Evolutionary conservation across 2,113 vertebrate species (phyloP).

Genomic region (Microcebus murinus): DNA sequence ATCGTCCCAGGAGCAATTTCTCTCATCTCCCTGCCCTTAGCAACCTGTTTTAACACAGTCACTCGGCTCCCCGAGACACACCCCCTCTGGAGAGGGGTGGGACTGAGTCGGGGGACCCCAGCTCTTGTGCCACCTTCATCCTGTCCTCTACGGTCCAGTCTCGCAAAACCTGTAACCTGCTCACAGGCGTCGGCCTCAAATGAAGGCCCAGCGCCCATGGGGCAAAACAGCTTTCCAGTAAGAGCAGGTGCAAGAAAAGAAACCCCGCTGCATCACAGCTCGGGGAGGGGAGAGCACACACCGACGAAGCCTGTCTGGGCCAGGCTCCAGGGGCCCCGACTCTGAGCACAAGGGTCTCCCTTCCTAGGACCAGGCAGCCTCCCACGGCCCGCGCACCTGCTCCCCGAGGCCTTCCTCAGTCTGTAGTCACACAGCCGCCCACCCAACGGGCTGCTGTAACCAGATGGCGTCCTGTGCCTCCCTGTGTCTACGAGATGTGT

Average conservation of each 20-base stretch:
- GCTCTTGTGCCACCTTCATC: not conserved
- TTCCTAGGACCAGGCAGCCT: not conserved
- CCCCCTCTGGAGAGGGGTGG: accelerated
- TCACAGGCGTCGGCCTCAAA: not conserved
- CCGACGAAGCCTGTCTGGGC: not conserved
- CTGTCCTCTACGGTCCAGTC: not conserved
- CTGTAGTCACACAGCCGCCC: not conserved
- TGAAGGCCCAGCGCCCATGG: not conserved
- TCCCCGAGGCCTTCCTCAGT: not conserved
- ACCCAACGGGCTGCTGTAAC: not conserved
- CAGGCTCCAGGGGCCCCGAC: not conserved
- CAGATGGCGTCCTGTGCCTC: not conserved
- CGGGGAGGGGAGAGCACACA: not conserved
- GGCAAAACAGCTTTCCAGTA: accelerated
- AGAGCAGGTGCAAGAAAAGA: not conserved
- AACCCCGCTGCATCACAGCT: accelerated
- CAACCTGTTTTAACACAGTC: no score
- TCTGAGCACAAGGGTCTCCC: not conserved
- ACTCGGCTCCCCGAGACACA: not conserved
- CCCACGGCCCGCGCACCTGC: accelerated
- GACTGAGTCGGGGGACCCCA: accelerated
- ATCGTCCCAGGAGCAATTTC: not conserved
- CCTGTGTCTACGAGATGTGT: not conserved
- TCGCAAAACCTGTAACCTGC: not conserved
- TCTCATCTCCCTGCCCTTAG: not conserved